phyloP scores from a whole-genome alignment of 2,888 invertebrate genomes.

The Melanostoma scalare region DNA sequence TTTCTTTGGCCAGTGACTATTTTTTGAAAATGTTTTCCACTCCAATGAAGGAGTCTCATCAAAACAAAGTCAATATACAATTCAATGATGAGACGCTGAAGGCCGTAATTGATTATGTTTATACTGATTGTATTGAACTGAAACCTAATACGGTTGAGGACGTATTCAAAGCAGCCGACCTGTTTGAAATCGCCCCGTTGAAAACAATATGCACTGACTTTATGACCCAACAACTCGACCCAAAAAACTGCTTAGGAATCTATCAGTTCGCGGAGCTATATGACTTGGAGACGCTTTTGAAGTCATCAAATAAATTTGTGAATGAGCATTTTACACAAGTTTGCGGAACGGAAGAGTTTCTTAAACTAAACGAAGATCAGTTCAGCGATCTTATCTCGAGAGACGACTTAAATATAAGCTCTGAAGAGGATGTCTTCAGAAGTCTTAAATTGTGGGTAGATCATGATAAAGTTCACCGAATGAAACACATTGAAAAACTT shows the following conservation, averaged over 20 bases:
- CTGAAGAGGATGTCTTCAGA: background rate
- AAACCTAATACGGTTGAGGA: constrained; percentile 2
- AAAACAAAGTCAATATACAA: background rate
- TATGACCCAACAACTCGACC: background rate
- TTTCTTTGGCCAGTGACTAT: constrained; percentile 16
- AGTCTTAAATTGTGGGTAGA: background rate
- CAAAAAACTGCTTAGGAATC: background rate
- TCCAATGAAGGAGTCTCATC: background rate
- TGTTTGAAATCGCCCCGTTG: background rate
- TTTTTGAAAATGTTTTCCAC: constrained; percentile 25
- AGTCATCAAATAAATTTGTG: background rate
- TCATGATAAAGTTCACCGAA: background rate
- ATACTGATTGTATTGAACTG: constrained; percentile 17
- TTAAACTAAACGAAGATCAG: background rate
- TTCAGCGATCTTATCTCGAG: background rate
- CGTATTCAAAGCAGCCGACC: constrained; percentile 8
- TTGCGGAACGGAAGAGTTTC: background rate
- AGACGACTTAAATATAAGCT: background rate
- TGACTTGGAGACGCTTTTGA: background rate
- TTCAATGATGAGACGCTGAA: constrained; percentile 5
- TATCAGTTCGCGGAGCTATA: background rate
- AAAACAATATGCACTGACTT: background rate
- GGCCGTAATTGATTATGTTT: constrained; percentile 11
- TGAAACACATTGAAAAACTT: too few species aligned
- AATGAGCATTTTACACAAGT: background rate